phyloP scores from a whole-genome alignment of 2,888 invertebrate species.

The Zele albiditarsus region DNA sequence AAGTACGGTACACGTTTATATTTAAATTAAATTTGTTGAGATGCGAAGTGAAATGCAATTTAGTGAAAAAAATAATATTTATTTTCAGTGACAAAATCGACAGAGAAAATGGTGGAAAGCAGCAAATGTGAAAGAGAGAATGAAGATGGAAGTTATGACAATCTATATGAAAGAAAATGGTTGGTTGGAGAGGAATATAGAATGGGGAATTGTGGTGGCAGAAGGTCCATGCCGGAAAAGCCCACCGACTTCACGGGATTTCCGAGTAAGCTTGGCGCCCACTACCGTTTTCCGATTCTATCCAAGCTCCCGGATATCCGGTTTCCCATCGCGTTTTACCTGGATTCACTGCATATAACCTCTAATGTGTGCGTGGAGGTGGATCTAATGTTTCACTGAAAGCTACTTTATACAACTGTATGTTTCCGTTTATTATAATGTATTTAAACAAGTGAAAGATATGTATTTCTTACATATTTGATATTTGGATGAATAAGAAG shows the following conservation, averaged over 20 bases:
- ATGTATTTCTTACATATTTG: background rate
- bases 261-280: constrained; percentile 50
- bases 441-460: background rate
- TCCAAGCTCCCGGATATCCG: constrained; percentile 47
- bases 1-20: background rate
- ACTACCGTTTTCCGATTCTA: constrained; percentile 50
- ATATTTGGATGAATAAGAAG: background rate
- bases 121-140: constrained; percentile 14
- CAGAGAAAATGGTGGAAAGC: background rate
- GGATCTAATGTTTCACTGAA: background rate
- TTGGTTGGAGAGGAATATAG: background rate
- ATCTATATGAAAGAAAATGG: background rate
- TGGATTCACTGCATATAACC: constrained; percentile 16
- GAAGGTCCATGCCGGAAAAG: constrained; percentile 53
- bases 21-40: background rate
- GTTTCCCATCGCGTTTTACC: constrained; percentile 40
- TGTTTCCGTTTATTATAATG: constrained; percentile 15
- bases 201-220: constrained; percentile 14
- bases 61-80: background rate
- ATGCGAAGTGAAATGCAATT: background rate
- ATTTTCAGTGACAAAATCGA: background rate
- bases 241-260: constrained; percentile 53
- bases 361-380: constrained; percentile 10
- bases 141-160: background rate
- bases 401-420: background rate